A percentile compares a stretch with the other conserved stretches of the same genome.
phyloP scores from a whole-genome alignment of 2,113 vertebrate genomes.

The Orthonyx spaldingii region DNA sequence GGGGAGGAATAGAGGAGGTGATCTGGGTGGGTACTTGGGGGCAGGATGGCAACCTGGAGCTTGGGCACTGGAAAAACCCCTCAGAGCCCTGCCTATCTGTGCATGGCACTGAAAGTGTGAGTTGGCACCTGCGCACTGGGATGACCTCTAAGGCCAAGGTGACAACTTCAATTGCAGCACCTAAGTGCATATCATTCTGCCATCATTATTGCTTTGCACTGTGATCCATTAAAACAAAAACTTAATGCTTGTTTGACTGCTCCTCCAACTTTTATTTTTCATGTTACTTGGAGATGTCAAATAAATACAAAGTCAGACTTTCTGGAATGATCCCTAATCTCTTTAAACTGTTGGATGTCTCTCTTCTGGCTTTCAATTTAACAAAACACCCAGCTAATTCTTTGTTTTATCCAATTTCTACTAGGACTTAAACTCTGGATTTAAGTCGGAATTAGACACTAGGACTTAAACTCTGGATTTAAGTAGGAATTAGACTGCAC shows the following conservation, averaged over 20 bases:
- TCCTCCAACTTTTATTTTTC: neutral
- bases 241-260: neutral
- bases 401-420: neutral
- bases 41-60: neutral
- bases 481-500: neutral
- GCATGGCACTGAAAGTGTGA: neutral
- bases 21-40: accelerated
- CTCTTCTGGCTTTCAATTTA: neutral
- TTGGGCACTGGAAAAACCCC: neutral
- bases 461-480: neutral
- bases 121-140: neutral
- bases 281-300: neutral
- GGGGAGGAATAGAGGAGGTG: neutral
- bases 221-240: neutral
- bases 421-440: neutral
- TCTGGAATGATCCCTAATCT: neutral
- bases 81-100: neutral
- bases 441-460: neutral
- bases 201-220: neutral
- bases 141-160: neutral
- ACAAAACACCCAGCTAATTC: neutral
- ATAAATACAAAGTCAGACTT: neutral
- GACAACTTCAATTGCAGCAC: neutral
- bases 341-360: neutral
- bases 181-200: neutral